A percentile compares a stretch with the other conserved stretches of the same genome.
These are phyloP conservation scores for Drosophila funebris DNA, from an alignment of 1,140 invertebrate genomes.

Conservation along the genomic window DNA sequence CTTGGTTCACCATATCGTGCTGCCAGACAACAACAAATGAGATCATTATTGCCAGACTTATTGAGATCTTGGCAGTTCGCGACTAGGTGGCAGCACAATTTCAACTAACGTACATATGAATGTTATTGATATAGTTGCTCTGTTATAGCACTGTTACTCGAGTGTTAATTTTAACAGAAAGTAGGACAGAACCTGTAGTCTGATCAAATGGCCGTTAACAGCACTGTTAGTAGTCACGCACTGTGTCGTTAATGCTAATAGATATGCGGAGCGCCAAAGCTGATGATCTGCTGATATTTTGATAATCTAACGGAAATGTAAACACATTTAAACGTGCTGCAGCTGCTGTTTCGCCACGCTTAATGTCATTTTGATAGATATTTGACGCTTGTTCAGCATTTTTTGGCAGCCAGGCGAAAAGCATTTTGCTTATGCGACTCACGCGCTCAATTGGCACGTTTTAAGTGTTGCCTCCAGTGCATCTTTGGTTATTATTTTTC, in stretches of 20 bases:
- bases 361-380: slow-evolving; percentile 72
- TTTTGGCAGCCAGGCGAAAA: slow-evolving; percentile 25
- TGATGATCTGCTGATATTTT: slow-evolving; percentile 3
- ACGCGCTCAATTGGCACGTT: slow-evolving; percentile 70
- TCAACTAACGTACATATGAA: neutral
- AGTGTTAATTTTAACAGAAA: neutral
- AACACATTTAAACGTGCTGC: slow-evolving; percentile 17
- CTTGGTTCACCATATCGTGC: slow-evolving; percentile 18
- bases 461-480: slow-evolving; percentile 49
- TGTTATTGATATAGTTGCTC: neutral
- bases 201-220: neutral
- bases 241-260: neutral
- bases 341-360: slow-evolving; percentile 28
- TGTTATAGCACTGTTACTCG: neutral
- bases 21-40: slow-evolving; percentile 33
- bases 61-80: slow-evolving; percentile 8
- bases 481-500: slow-evolving; percentile 46
- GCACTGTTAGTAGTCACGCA: neutral
- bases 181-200: too few species aligned
- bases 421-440: slow-evolving; percentile 61
- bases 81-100: slow-evolving; percentile 8
- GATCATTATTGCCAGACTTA: slow-evolving; percentile 39
- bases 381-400: slow-evolving; percentile 42
- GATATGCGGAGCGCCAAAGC: neutral
- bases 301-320: slow-evolving; percentile 38